These are phyloP conservation scores for Heliconius hortense DNA, from an alignment of 2,888 invertebrate species.

Conservation along the genomic window DNA sequence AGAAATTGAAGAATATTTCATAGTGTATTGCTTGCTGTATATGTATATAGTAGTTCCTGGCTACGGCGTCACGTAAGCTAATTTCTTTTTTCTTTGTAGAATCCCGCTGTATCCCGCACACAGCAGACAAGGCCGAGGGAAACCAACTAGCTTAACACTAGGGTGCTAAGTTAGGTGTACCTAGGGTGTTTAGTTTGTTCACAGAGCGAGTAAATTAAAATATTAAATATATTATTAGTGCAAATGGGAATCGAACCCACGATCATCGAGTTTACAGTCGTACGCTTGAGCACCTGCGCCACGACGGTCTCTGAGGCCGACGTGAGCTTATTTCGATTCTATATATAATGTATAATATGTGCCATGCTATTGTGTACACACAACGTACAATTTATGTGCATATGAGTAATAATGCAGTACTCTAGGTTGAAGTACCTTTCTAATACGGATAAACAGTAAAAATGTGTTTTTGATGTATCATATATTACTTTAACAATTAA, in stretches of 20 bases:
- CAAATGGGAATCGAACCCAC: too few relatives aligned
- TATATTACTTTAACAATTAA: background rate
- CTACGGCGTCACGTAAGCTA: background rate
- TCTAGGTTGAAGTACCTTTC: background rate
- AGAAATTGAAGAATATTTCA: slow-evolving; percentile 39
- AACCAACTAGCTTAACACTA: too few relatives aligned
- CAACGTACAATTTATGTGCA: background rate
- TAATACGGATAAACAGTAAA: background rate
- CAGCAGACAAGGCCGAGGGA: too few relatives aligned
- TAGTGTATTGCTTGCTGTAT: slow-evolving; percentile 9
- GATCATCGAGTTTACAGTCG: too few relatives aligned
- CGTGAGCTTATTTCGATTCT: slow-evolving; percentile 14
- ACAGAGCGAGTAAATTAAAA: too few relatives aligned
- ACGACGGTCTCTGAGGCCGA: background rate
- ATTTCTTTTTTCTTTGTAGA: too few relatives aligned
- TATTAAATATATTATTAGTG: too few relatives aligned
- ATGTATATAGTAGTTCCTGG: background rate
- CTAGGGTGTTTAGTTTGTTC: too few relatives aligned
- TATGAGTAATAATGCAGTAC: background rate
- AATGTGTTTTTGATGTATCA: background rate
- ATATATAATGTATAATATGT: slow-evolving; percentile 18
- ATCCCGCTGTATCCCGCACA: too few relatives aligned
- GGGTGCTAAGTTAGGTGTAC: too few relatives aligned
- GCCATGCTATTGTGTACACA: slow-evolving; percentile 1
- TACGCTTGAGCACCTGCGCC: too few relatives aligned